Conservation (phyloP, 2,113 vertebrate genomes). For the Plestiodon gilberti region DNA sequence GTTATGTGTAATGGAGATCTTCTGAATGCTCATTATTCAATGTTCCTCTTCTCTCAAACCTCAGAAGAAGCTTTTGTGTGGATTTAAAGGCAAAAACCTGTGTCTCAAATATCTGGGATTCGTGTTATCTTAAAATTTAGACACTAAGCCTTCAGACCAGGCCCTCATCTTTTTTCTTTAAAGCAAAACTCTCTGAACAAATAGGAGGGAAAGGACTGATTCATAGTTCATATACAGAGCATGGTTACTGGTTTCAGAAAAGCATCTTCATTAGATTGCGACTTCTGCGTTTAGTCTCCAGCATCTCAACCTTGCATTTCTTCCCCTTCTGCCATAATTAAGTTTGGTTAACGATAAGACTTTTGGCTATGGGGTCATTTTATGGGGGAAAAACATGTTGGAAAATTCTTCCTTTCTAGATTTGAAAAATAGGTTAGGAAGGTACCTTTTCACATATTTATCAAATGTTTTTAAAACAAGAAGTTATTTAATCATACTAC, state of each 20-base stretch:
- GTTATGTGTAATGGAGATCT: not conserved
- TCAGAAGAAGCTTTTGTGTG: not conserved
- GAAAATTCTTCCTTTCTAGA: constrained; percentile 48
- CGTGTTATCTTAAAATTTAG: not conserved
- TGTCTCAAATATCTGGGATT: not conserved
- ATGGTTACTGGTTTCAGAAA: too few species aligned
- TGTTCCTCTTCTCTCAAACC: not conserved
- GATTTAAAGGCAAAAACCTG: not conserved
- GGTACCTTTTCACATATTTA: constrained; percentile 48
- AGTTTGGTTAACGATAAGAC: not conserved
- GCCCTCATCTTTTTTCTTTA: too few species aligned
- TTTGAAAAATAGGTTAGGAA: constrained; percentile 56
- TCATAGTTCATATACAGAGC: too few species aligned
- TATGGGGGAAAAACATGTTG: constrained; percentile 37
- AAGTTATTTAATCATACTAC: constrained; percentile 14
- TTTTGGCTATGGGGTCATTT: not conserved
- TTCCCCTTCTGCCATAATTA: not conserved
- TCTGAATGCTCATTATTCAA: not conserved
- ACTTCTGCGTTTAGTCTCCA: too few species aligned
- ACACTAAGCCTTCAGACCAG: not conserved
- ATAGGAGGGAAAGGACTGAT: too few species aligned
- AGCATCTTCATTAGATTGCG: too few species aligned
- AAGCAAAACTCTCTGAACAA: not conserved
- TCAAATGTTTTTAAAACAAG: constrained; percentile 50
- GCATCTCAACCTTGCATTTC: too few species aligned